Conservation (phyloP, 1,140 invertebrate species). For the Kradibia gibbosae region DNA sequence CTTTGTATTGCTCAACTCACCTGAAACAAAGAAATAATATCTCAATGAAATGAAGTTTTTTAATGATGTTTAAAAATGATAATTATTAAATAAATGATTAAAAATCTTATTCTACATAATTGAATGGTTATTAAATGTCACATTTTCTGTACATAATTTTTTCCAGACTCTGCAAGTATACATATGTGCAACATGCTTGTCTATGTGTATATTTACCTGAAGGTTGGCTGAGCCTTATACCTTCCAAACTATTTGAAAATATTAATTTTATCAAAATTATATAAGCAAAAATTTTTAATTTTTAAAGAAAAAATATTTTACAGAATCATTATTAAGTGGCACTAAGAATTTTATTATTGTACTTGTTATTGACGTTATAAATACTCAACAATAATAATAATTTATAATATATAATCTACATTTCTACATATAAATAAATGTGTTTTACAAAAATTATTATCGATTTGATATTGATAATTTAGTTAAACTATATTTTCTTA, state of each 20-base stretch:
- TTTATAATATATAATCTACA: no score
- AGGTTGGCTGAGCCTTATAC: not conserved
- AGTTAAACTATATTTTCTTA: no score
- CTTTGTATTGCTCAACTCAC: conserved; percentile 4
- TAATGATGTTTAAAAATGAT: not conserved
- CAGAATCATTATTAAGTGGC: not conserved
- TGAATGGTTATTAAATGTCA: no score
- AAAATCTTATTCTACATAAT: no score
- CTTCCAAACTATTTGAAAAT: not conserved
- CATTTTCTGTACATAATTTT: no score
- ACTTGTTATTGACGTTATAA: not conserved
- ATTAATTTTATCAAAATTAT: conserved; percentile 33
- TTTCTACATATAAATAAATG: no score
- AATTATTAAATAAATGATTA: no score
- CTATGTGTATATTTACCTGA: conserved; percentile 3
- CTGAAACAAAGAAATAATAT: conserved; percentile 40
- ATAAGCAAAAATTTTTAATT: not conserved
- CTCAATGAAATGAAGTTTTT: conserved; percentile 24
- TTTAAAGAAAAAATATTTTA: conserved; percentile 2
- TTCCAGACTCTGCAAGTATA: not conserved
- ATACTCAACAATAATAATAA: no score
- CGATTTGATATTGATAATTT: no score
- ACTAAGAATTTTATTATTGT: not conserved
- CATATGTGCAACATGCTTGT: not conserved
- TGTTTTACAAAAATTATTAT: no score